These are phyloP conservation scores for Cyphomyrmex costatus DNA, from an alignment of 1,140 invertebrate genomes.

Conservation along the genomic window DNA sequence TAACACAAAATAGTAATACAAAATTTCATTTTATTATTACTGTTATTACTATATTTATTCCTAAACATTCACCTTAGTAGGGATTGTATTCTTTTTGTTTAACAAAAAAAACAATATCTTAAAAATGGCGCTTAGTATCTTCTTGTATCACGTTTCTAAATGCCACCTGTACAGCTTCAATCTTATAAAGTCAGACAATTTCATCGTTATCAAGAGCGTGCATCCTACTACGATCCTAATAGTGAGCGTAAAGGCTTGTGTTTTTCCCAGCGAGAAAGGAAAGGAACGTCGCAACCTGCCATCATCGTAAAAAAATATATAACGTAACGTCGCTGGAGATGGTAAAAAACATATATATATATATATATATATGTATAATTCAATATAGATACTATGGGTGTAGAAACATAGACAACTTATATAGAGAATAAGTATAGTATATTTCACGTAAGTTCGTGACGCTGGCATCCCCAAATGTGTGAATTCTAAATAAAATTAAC, in stretches of 20 bases:
- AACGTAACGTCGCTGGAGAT: constrained; percentile 20
- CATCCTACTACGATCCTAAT: constrained; percentile 40
- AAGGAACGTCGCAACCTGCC: constrained; percentile 11
- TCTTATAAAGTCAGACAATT: constrained; percentile 3
- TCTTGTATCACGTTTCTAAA: constrained; percentile 5
- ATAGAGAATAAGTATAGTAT: constrained; percentile 21
- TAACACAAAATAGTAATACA: neutral
- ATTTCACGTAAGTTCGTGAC: too few species aligned
- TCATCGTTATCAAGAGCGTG: constrained; percentile 25
- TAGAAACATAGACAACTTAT: constrained; percentile 33
- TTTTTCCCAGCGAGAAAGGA: constrained; percentile 51
- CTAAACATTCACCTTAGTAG: neutral
- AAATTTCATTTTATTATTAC: neutral
- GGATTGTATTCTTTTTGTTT: neutral
- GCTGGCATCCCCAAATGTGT: too few species aligned
- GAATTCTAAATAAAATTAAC: too few species aligned
- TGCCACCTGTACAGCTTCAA: neutral
- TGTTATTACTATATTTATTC: constrained; percentile 1
- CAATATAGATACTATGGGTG: neutral
- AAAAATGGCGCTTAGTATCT: neutral
- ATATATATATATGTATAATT: neutral
- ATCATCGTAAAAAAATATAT: constrained; percentile 60
- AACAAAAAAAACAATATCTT: neutral
- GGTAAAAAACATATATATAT: neutral
- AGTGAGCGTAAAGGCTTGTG: constrained; percentile 61